Percentiles rank a stretch among this genome's conserved stretches.
Evolutionary conservation across 2,113 vertebrate species (phyloP).

Genomic region (Rhinopomastus cyanomelas): DNA sequence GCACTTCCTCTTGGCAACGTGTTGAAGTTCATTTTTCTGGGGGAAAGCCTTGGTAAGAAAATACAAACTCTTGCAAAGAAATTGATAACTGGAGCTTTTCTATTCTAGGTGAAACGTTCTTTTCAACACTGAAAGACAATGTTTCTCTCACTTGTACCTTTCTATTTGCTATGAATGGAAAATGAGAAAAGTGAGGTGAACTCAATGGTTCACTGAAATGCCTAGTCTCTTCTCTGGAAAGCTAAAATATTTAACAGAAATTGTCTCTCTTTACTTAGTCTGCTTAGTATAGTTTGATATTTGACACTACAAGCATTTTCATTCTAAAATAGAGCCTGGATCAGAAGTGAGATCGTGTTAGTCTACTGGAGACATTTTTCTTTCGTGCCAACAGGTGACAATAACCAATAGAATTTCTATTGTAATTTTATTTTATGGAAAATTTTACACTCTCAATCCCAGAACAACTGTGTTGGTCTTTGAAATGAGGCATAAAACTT

Average conservation of each 20-base stretch:
- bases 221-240: background rate
- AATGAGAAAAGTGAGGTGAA: background rate
- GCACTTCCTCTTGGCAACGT: background rate
- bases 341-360: background rate
- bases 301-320: background rate
- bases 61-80: background rate
- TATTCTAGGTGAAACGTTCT: background rate
- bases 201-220: background rate
- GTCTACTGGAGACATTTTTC: background rate
- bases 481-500: slow-evolving; percentile 35
- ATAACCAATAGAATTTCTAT: background rate
- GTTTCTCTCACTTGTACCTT: background rate
- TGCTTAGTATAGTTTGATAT: background rate
- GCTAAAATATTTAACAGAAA: background rate
- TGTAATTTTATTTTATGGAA: slow-evolving; percentile 55
- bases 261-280: background rate
- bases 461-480: slow-evolving; percentile 42
- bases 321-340: background rate
- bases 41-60: background rate
- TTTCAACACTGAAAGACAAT: background rate
- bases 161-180: background rate
- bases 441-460: slow-evolving; percentile 34
- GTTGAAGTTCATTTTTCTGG: background rate
- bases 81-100: background rate
- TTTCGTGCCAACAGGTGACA: background rate